Evolutionary conservation across 2,113 vertebrate species (phyloP).

Genomic region (Callopanchax toddi): DNA sequence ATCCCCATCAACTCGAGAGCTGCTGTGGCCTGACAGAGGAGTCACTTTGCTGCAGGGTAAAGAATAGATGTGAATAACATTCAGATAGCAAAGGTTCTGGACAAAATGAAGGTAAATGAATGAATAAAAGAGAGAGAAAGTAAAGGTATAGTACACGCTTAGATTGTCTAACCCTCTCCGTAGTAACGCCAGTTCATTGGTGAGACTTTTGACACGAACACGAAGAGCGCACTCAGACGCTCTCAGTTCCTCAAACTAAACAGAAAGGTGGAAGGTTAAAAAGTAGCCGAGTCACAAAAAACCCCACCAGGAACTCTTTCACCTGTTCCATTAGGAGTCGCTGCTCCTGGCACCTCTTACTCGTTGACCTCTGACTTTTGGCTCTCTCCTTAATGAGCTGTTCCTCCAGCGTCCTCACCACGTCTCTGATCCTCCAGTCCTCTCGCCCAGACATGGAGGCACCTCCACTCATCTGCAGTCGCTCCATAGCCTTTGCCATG

Average conservation of each 20-base stretch:
- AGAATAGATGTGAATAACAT: neutral
- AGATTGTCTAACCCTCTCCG: slow-evolving; percentile 82
- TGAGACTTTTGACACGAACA: slow-evolving; percentile 85
- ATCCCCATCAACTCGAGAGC: slow-evolving; percentile 58
- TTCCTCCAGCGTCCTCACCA: slow-evolving; percentile 82
- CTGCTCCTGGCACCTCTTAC: slow-evolving; percentile 83
- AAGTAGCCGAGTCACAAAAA: neutral
- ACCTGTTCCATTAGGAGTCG: slow-evolving; percentile 85
- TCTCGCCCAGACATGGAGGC: slow-evolving; percentile 64
- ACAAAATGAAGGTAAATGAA: slow-evolving; percentile 5
- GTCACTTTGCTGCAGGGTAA: slow-evolving; percentile 70
- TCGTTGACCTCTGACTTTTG: slow-evolving; percentile 74
- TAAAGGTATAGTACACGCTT: slow-evolving; percentile 57
- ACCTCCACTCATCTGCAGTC: slow-evolving; percentile 64
- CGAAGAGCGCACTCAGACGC: slow-evolving; percentile 84
- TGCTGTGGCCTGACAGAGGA: slow-evolving; percentile 55
- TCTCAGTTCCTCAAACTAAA: slow-evolving; percentile 85
- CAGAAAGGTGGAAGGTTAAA: slow-evolving; percentile 6
- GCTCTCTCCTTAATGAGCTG: slow-evolving; percentile 86
- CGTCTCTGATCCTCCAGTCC: slow-evolving; percentile 75
- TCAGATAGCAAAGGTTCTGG: neutral
- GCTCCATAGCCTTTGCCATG: slow-evolving; percentile 77
- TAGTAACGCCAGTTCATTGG: slow-evolving; percentile 82
- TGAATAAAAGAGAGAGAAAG: slow-evolving; percentile 35
- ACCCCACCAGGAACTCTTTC: neutral